Evolutionary conservation across 2,797 vertebrate species (phyloP), one percentile per base, ranked within the genome.

Genomic region (Sphaeramia orbicularis): DNA sequence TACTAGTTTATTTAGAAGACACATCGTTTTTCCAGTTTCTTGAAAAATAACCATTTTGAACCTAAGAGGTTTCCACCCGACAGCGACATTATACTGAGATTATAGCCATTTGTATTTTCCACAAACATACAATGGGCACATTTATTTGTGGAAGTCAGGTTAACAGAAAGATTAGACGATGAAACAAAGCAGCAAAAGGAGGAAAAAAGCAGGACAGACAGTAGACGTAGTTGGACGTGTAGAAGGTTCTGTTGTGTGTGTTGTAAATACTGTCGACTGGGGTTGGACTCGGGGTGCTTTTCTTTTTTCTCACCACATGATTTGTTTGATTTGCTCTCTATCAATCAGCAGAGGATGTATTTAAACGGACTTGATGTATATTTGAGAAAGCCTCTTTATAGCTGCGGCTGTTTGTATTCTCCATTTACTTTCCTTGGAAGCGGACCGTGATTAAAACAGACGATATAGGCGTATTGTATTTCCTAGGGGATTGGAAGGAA

Each of bases 401-500:
- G 74, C 78, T 21, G 55, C 14, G 81, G 74, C 87, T 89, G 86
- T 91, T 89, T 90, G 88, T 78, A 70, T 90, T 93, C 88, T 87
- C 82, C 80, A 81, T 69, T 92, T 86, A 88, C 83, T 91, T 86
- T 87, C 74, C 84, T 84, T 91, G 89, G 90, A 91, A 89, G 86
- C 83, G 38, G 82, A 54, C 59, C 66, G 47, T 88, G 92, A 93
- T 92, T 92, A 90, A 92, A 93, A 89, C 85, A 70, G 84, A 78
- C 88, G 90, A 92, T 91, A 93, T 80, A 85, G 81, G 76, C 80
- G 50, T 91, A 92, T 93, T 89, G 80, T 82, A 84, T 93, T 94
- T 92, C 91, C 86, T 81, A 19, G 77, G 87, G 90, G 88, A 84
- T 74, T 86, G 83, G 81, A 88, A 93, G 85, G 91, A 93, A 93